A percentile compares a stretch with the other conserved stretches of the same genome.
These are phyloP conservation scores for Xestia rhomboidea DNA, from an alignment of 2,888 invertebrate species.

Conservation along the genomic window DNA sequence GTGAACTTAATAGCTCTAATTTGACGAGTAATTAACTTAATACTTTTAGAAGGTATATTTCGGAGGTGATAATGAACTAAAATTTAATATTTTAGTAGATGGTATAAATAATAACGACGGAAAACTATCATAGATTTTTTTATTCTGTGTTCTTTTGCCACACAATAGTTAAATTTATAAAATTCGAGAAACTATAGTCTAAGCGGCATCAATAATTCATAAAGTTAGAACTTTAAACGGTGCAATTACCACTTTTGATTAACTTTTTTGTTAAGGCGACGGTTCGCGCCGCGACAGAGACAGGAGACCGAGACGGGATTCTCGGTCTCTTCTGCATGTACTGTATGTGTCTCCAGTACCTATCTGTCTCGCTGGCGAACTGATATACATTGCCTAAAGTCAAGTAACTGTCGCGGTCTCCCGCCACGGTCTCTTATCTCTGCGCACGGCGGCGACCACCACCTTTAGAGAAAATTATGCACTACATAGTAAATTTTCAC, in stretches of 20 bases:
- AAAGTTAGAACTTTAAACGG: not conserved
- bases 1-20: not conserved
- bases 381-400: no score
- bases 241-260: not conserved
- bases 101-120: not conserved
- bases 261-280: not conserved
- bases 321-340: no score
- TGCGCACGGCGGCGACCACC: no score
- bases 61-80: not conserved
- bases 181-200: not conserved
- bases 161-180: not conserved
- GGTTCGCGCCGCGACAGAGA: no score
- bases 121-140: not conserved
- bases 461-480: not conserved
- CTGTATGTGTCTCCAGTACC: no score
- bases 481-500: not conserved
- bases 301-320: no score
- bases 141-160: no score
- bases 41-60: not conserved
- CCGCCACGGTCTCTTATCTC: no score
- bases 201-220: not conserved
- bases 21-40: conserved; percentile 18
- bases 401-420: no score
- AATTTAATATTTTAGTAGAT: not conserved
- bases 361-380: no score